Evolutionary conservation across 2,888 invertebrate species (phyloP).

Genomic region (Ceratothoa steindachneri): DNA sequence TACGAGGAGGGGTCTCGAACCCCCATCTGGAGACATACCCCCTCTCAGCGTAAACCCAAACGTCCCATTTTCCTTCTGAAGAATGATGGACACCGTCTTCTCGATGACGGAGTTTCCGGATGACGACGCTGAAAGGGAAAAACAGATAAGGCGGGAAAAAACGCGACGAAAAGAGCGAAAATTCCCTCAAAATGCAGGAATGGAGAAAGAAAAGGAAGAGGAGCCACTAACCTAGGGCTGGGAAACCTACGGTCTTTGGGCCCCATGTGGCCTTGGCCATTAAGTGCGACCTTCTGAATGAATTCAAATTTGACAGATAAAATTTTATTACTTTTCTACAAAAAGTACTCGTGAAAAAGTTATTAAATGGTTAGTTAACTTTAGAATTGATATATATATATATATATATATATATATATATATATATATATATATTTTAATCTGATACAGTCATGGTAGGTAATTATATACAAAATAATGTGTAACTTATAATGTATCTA

Average conservation of each 20-base stretch:
- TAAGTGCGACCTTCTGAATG: too few species aligned
- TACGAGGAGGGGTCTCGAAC: conserved; percentile 71
- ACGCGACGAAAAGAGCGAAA: too few species aligned
- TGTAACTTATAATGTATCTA: too few species aligned
- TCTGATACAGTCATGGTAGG: not conserved
- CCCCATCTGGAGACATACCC: conserved; percentile 66
- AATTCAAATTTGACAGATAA: too few species aligned
- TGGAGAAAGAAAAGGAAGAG: too few species aligned
- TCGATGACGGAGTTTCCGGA: conserved; percentile 28
- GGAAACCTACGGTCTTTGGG: too few species aligned
- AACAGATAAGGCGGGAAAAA: not conserved
- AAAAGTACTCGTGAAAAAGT: too few species aligned
- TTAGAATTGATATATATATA: too few species aligned
- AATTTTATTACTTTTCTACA: too few species aligned
- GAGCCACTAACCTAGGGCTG: too few species aligned
- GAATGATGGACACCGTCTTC: conserved; percentile 60
- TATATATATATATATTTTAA: conserved; percentile 4
- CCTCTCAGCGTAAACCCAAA: conserved; percentile 83
- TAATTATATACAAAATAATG: not conserved
- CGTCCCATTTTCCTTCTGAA: conserved; percentile 76
- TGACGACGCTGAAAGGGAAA: not conserved
- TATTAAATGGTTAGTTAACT: too few species aligned
- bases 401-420: conserved; percentile 13
- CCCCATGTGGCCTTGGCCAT: too few species aligned
- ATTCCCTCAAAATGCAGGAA: not conserved